Evolutionary conservation across 2,113 vertebrate genomes (phyloP).

Genomic region (Nipponia nippon): DNA sequence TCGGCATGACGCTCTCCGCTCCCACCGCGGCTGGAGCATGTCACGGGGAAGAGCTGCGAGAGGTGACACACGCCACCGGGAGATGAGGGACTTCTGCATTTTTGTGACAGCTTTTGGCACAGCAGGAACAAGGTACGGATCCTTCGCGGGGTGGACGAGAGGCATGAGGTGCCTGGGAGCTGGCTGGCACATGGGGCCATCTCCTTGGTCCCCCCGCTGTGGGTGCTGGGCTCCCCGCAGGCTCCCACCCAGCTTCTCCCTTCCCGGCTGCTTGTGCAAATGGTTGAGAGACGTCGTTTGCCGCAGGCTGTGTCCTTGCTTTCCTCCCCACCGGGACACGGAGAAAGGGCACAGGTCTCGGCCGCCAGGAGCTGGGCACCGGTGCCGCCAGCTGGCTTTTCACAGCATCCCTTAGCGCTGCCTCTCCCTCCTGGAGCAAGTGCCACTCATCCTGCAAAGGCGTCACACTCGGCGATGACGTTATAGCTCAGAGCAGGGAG

Average conservation of each 20-base stretch:
- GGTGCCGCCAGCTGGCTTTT: background rate
- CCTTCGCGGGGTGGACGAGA: background rate
- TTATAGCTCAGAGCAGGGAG: background rate
- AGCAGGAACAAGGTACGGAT: rapidly evolving
- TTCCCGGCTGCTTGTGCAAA: background rate
- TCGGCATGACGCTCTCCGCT: rapidly evolving
- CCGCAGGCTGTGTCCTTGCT: background rate
- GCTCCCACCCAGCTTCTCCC: background rate
- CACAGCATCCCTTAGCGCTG: background rate
- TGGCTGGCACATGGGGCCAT: background rate
- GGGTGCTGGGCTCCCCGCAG: background rate
- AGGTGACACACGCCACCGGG: background rate
- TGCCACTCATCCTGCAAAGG: background rate
- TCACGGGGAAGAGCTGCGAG: background rate
- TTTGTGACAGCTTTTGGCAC: background rate
- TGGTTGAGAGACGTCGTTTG: background rate
- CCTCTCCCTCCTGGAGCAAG: background rate
- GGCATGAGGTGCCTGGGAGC: background rate
- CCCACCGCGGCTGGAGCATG: background rate
- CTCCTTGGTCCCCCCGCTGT: background rate
- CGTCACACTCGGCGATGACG: background rate
- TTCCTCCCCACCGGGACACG: rapidly evolving
- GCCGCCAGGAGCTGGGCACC: background rate
- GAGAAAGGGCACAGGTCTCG: background rate
- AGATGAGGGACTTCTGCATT: background rate